phyloP scores from a whole-genome alignment of 2,888 invertebrate genomes.

The Amblyteles armatorius region DNA sequence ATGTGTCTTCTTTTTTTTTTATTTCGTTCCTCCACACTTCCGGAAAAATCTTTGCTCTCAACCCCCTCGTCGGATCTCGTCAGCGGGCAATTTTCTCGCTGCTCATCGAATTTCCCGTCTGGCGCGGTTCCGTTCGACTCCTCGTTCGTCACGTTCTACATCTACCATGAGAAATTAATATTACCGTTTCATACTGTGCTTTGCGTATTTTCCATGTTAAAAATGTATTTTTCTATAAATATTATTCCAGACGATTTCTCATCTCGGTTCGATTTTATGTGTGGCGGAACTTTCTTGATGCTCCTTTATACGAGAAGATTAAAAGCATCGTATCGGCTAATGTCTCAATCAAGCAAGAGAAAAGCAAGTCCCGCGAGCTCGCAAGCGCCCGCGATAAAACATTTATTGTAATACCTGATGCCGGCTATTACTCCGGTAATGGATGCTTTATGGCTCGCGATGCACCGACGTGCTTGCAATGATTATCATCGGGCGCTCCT shows the following conservation, averaged over 20 bases:
- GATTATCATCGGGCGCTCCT: conserved; percentile 68
- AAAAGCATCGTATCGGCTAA: conserved; percentile 60
- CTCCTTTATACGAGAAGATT: conserved; percentile 29
- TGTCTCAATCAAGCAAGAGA: conserved; percentile 66
- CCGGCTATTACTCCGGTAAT: conserved; percentile 68
- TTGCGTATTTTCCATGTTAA: background rate
- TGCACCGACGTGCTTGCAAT: conserved; percentile 68
- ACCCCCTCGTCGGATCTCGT: conserved; percentile 11
- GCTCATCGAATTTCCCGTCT: conserved; percentile 71
- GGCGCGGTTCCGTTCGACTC: conserved; percentile 58
- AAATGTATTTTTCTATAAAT: background rate
- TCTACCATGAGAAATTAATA: conserved; percentile 27
- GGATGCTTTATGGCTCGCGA: conserved; percentile 68
- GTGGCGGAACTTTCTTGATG: conserved; percentile 4
- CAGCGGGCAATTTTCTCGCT: conserved; percentile 65
- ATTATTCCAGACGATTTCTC: conserved; percentile 12
- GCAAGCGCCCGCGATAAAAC: conserved; percentile 66
- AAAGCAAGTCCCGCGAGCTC: conserved; percentile 36
- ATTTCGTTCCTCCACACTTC: conserved; percentile 13
- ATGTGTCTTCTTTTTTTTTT: conserved; percentile 28
- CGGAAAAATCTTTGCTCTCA: conserved; percentile 24
- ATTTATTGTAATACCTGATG: conserved; percentile 68
- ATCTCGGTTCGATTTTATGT: background rate
- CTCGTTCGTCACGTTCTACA: conserved; percentile 1
- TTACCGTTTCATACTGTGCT: background rate